These are phyloP conservation scores for Hedya salicella DNA, from an alignment of 2,888 invertebrate species.

Conservation along the genomic window DNA sequence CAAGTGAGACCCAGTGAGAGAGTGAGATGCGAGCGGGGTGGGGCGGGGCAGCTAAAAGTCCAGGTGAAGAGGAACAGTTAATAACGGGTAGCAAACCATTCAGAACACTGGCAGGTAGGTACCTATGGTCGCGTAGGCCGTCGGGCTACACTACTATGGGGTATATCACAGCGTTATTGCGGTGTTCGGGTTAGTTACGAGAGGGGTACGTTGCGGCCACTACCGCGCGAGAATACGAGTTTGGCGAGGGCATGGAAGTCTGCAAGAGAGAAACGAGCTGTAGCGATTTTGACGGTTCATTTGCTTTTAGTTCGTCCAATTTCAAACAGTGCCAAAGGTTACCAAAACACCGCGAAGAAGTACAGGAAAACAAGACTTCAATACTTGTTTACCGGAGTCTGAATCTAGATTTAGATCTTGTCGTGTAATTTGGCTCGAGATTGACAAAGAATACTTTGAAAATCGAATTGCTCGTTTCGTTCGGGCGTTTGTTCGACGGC, in stretches of 20 bases:
- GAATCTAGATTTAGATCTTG: constrained; percentile 15
- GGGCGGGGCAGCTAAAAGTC: constrained; percentile 63
- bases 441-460: constrained; percentile 1
- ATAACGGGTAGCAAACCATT: constrained; percentile 84
- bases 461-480: neutral
- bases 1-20: constrained; percentile 30
- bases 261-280: constrained; percentile 86
- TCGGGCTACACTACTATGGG: constrained; percentile 68
- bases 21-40: constrained; percentile 44
- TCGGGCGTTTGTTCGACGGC: neutral
- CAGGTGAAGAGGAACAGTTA: constrained; percentile 71
- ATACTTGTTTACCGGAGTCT: constrained; percentile 14
- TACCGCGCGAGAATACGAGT: constrained; percentile 88
- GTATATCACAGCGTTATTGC: constrained; percentile 76
- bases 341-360: constrained; percentile 1
- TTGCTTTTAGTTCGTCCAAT: constrained; percentile 4
- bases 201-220: constrained; percentile 79
- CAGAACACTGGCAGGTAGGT: constrained; percentile 80
- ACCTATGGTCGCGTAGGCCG: constrained; percentile 60
- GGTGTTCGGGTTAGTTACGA: constrained; percentile 74
- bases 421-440: constrained; percentile 26
- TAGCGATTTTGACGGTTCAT: constrained; percentile 51
- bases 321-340: neutral
- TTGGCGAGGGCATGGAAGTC: constrained; percentile 91
- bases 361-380: neutral